Conservation (phyloP, 2,888 invertebrate genomes). For the Stenichneumon culpator region DNA sequence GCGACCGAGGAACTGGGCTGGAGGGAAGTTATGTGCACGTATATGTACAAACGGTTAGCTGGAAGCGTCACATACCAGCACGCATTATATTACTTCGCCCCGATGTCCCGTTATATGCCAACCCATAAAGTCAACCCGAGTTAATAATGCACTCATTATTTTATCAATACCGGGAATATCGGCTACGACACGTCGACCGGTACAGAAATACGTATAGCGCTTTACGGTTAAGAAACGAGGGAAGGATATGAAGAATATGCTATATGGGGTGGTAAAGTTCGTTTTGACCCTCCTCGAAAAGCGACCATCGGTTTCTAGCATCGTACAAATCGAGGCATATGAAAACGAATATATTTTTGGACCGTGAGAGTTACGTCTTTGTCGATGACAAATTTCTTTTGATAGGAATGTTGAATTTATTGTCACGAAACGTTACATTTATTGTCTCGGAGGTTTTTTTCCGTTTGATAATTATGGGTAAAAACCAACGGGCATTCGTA, state of each 20-base stretch:
- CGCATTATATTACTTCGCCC: conserved; percentile 75
- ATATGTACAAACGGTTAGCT: conserved; percentile 51
- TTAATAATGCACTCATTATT: conserved; percentile 83
- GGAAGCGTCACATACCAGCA: conserved; percentile 78
- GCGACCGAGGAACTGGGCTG: not conserved
- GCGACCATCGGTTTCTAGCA: not conserved
- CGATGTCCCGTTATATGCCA: conserved; percentile 29
- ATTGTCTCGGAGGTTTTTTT: not conserved
- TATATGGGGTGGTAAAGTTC: not conserved
- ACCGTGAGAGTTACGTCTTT: not conserved
- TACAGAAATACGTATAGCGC: conserved; percentile 21
- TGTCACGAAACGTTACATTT: not conserved
- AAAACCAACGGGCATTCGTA: not conserved
- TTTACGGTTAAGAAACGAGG: not conserved
- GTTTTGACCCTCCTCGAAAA: conserved; percentile 14
- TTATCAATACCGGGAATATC: conserved; percentile 80
- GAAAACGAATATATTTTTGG: conserved; percentile 26
- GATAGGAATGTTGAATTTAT: not conserved
- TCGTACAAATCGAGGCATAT: not conserved
- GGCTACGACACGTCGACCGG: conserved; percentile 17
- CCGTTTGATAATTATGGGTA: not conserved
- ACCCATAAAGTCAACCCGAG: conserved; percentile 70
- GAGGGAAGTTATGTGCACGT: conserved; percentile 3
- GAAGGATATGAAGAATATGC: conserved; percentile 14
- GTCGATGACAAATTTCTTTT: conserved; percentile 10